Evolutionary conservation across 1,140 invertebrate species (phyloP), one percentile per base, ranked within the genome.

Genomic region (Heterodera carotae): DNA sequence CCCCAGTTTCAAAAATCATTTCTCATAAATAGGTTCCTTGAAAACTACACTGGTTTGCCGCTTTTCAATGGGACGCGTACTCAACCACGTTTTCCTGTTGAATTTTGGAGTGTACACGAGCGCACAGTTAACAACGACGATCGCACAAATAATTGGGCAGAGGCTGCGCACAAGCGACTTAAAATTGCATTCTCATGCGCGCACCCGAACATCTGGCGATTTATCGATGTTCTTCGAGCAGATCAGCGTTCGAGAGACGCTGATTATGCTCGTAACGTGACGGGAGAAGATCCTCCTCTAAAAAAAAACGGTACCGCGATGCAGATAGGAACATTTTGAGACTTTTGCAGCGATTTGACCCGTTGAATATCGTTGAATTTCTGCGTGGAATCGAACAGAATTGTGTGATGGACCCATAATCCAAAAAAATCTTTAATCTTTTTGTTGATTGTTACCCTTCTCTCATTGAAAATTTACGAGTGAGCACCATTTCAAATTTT

Each of bases 171-270:
- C 33, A 70, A 69, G 0, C 71, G 78, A 36, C 48, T 83, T 39
- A 81, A 83, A 48, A 29, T 31, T 27, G 29, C 79, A 31, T 77
- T 82, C 69, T 68, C 29, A 18, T 53, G 75, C 18, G 27, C 53
- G 25, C 59, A 77, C 43, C 81, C 81, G n/a, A 74, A 66, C 8
- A 62, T 83, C 18, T 83, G 81, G 80, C 76, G 75, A 48, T 81
- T 83, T 43, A 71, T 83, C 8, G 80, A 83, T 39, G 80, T 76
- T 7, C 48, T 83, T n/a, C 33, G 71, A 68, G 33, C 2, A 22
- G 77, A 82, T n/a, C 81, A 82, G 62, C 69, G 82, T 53, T 62
- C 33, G n/a, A 27, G 77, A 59, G 81, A 82, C 72, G 22, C 43
- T 4, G 60, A 31, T 36, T 82, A 83, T 62, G 80, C 75, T 43